phyloP scores from a whole-genome alignment of 2,888 invertebrate species.

The Willowsia nigromaculata region DNA sequence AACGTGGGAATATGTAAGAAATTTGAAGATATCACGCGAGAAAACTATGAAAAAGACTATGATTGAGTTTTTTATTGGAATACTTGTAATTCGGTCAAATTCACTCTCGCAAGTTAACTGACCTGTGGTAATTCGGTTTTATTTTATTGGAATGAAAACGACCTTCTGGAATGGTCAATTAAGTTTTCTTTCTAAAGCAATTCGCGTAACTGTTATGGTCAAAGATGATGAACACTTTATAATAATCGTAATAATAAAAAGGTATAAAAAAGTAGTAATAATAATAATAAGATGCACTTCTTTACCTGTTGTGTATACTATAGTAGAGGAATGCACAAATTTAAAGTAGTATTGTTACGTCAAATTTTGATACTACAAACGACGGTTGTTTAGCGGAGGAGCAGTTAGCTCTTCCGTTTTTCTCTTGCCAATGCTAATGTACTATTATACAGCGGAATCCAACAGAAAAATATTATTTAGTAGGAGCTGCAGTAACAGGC shows the following conservation, averaged over 20 bases:
- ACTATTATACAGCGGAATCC: too few species aligned
- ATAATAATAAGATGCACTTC: neutral
- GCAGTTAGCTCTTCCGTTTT: slow-evolving; percentile 19
- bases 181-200: neutral
- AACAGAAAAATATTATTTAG: neutral
- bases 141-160: neutral
- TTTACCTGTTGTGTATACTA: too few species aligned
- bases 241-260: too few species aligned
- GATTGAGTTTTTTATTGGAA: neutral
- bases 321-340: slow-evolving; percentile 1
- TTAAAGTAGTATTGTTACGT: neutral
- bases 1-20: neutral
- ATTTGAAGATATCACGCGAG: neutral
- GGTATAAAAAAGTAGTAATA: neutral
- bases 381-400: neutral
- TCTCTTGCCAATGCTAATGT: neutral
- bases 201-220: too few species aligned
- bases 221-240: too few species aligned
- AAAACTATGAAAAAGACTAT: neutral
- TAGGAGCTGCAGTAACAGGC: neutral
- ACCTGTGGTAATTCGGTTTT: neutral
- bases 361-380: neutral
- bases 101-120: neutral
- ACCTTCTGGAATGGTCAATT: neutral
- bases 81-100: slow-evolving; percentile 18